Evolutionary conservation across 2,113 vertebrate species (phyloP).

Genomic region (Corythornis cristatus): DNA sequence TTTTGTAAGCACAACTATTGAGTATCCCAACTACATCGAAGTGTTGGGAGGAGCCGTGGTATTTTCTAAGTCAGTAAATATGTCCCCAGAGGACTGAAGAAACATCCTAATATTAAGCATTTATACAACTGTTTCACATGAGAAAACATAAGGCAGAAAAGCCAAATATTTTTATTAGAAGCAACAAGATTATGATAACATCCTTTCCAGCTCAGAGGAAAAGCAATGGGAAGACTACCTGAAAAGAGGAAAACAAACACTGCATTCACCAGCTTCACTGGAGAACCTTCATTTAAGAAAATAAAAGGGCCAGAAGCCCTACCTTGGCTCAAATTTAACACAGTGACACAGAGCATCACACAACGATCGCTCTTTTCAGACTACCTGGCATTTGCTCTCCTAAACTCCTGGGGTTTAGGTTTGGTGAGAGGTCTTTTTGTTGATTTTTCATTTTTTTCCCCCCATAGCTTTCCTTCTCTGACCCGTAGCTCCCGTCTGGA

Average conservation of each 20-base stretch:
- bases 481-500: fast-evolving
- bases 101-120: slow-evolving; percentile 37
- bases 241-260: slow-evolving; percentile 14
- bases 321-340: not conserved
- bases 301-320: not conserved
- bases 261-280: not conserved
- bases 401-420: not conserved
- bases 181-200: not conserved
- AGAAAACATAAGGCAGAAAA: slow-evolving; percentile 45
- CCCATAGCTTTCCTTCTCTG: too few species aligned
- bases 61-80: slow-evolving; percentile 50
- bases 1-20: slow-evolving; percentile 44
- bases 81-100: slow-evolving; percentile 8
- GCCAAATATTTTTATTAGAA: slow-evolving; percentile 56
- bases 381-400: not conserved
- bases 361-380: not conserved
- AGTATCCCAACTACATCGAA: slow-evolving; percentile 17
- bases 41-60: not conserved
- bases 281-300: not conserved
- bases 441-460: not conserved
- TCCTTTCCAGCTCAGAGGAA: not conserved
- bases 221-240: slow-evolving; percentile 17
- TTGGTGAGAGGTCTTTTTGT: not conserved
- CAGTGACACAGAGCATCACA: not conserved
- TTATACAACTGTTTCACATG: not conserved